Evolutionary conservation across 2,888 invertebrate genomes (phyloP).

Genomic region (Lysandra coridon): DNA sequence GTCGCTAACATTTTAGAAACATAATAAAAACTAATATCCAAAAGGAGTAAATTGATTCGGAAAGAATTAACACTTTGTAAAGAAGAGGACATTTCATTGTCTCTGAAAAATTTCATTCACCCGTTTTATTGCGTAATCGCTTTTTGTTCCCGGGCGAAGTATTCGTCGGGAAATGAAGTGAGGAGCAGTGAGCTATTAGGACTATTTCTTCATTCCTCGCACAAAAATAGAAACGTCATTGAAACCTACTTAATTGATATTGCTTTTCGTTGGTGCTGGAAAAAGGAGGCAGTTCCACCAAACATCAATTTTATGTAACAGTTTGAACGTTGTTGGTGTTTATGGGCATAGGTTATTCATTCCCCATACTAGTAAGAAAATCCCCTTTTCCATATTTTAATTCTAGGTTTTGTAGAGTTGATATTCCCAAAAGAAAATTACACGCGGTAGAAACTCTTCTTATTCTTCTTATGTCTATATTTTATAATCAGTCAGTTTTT

Average conservation of each 20-base stretch:
- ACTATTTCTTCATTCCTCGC: constrained; percentile 2
- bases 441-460: too few relatives aligned
- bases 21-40: not conserved
- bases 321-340: too few relatives aligned
- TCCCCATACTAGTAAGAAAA: too few relatives aligned
- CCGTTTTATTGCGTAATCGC: not conserved
- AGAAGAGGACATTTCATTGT: not conserved
- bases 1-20: not conserved
- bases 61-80: not conserved
- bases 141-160: not conserved
- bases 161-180: not conserved
- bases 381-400: too few relatives aligned
- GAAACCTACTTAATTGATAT: not conserved
- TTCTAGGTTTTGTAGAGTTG: too few relatives aligned
- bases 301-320: too few relatives aligned
- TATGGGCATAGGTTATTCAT: too few relatives aligned
- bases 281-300: too few relatives aligned
- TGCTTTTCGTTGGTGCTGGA: not conserved
- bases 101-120: constrained; percentile 11
- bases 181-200: not conserved
- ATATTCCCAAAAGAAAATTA: too few relatives aligned
- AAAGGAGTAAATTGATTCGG: not conserved
- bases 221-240: not conserved
- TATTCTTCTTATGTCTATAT: too few relatives aligned
- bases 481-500: too few relatives aligned